Conservation (phyloP, 1,140 invertebrate species). For the Tachypleus tridentatus region DNA sequence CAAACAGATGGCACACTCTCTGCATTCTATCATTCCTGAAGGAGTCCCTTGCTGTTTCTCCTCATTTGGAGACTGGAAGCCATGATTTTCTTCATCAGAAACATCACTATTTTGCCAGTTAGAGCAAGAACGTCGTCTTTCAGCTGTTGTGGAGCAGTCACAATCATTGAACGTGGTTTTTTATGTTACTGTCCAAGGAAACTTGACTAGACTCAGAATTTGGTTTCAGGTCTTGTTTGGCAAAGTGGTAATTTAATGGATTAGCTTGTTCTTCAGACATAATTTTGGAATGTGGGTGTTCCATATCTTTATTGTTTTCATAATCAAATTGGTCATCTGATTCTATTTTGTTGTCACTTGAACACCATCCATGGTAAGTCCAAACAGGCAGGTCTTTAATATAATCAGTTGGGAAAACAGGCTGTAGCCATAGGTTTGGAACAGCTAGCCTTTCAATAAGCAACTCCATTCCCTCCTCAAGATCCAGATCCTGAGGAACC, state of each 20-base stretch:
- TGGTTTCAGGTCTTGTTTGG: not conserved
- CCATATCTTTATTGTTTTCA: too few relatives aligned
- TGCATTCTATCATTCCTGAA: conserved; percentile 27
- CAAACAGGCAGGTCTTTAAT: conserved; percentile 42
- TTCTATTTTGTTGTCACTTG: conserved; percentile 23
- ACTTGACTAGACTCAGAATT: not conserved
- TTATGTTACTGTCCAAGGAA: not conserved
- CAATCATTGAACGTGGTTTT: not conserved
- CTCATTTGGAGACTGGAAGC: not conserved
- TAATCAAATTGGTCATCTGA: not conserved
- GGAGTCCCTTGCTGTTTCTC: conserved; percentile 12
- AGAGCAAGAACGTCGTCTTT: not conserved
- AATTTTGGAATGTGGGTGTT: too few relatives aligned
- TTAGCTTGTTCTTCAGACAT: too few relatives aligned
- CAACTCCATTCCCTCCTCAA: conserved; percentile 34
- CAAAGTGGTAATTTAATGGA: too few relatives aligned
- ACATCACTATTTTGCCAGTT: not conserved
- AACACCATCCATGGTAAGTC: conserved; percentile 30
- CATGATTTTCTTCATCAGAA: conserved; percentile 12
- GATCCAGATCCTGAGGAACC: conserved; percentile 27
- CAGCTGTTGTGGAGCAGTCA: not conserved
- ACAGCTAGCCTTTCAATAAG: conserved; percentile 36
- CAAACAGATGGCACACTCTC: conserved; percentile 44
- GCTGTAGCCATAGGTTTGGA: conserved; percentile 39
- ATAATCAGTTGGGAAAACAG: conserved; percentile 36